Base-by-base conservation (phyloP, 2,113 vertebrate species). In the Cinclus mexicanus region DNA sequence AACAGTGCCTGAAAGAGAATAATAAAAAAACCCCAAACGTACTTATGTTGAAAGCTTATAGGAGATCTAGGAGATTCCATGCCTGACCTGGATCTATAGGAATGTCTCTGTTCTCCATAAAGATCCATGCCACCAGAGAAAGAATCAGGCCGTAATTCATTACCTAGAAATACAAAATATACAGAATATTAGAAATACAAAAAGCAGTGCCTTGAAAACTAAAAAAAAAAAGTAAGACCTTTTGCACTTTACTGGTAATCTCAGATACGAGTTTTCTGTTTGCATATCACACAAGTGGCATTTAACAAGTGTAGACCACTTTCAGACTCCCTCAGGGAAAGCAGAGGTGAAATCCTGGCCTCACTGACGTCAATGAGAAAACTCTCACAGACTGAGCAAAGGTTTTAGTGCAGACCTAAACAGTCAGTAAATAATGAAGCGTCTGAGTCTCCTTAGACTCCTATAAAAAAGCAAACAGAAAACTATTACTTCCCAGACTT, bases 11-110 rank as follows among this genome's bases (percentile, higher is more conserved):
- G 35, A 83, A 24, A 84, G 61, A 63, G 10, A 80, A 57, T 23
- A 87, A 50, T 31, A 53, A 81, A 85, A 60, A 37, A 49, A 18
- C 4, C 7, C 46, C 28, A n/a, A 83, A 89, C 12, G 24, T 94
- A 98, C 98, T 99, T 98, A 91, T 98, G 98, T 1, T 98, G 98
- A 72, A 98, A 97, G n/a, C 97, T 98, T 87, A 98, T 65, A 59
- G 97, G 97, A 39, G 98, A 99, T 91, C 98, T 97, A 50, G 98
- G 98, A 41, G 98, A 99, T 67, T 99, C 98, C n/a, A 98, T 97
- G 78, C 98, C 99, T 82, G 98, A 98, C 61, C 98, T 98, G 42
- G 98, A 98, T 59, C 98, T 98, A 59, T 98, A 81, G 35, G 95
- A 91, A 35, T 97, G 97, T 81, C 98, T 98, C 52, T 98, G 97